These are phyloP conservation scores for Sphecodes monilicornis DNA, from an alignment of 2,888 invertebrate genomes.

Conservation along the genomic window DNA sequence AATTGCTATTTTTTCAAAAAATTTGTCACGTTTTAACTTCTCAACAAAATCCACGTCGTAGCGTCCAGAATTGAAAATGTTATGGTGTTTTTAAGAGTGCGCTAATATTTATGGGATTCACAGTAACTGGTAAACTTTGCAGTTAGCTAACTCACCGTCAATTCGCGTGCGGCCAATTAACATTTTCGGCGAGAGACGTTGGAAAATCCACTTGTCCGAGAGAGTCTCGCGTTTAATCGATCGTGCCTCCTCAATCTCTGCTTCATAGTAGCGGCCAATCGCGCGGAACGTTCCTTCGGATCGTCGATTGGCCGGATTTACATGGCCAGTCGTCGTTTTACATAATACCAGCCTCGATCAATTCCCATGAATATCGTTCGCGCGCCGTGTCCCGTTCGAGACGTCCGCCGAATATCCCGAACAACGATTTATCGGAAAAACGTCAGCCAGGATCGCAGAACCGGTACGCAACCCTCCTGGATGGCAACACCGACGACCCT, in stretches of 20 bases:
- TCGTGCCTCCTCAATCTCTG: slow-evolving; percentile 22
- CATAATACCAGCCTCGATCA: slow-evolving; percentile 33
- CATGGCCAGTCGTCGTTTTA: slow-evolving; percentile 34
- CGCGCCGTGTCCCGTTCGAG: background rate
- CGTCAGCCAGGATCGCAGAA: background rate
- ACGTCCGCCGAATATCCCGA: slow-evolving; percentile 17
- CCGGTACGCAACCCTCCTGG: background rate
- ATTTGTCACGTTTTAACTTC: too few relatives aligned
- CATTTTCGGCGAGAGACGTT: slow-evolving; percentile 33
- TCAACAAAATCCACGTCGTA: too few relatives aligned
- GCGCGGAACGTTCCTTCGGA: slow-evolving; percentile 19
- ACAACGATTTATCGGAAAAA: slow-evolving; percentile 11
- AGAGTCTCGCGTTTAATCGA: slow-evolving; percentile 41
- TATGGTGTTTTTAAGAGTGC: too few relatives aligned
- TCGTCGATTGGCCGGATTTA: slow-evolving; percentile 39
- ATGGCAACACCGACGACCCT: background rate
- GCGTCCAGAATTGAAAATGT: too few relatives aligned
- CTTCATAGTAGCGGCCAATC: slow-evolving; percentile 29
- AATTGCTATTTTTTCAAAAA: too few relatives aligned
- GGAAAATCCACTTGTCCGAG: slow-evolving; percentile 11
- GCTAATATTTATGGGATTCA: too few relatives aligned
- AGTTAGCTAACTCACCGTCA: background rate
- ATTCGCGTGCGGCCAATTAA: slow-evolving; percentile 25
- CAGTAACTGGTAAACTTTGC: background rate
- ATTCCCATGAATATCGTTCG: slow-evolving; percentile 13